Evolutionary conservation across 2,888 invertebrate species (phyloP), one percentile per base, ranked within the genome.

Genomic region (Lordiphosa fenestrarum): DNA sequence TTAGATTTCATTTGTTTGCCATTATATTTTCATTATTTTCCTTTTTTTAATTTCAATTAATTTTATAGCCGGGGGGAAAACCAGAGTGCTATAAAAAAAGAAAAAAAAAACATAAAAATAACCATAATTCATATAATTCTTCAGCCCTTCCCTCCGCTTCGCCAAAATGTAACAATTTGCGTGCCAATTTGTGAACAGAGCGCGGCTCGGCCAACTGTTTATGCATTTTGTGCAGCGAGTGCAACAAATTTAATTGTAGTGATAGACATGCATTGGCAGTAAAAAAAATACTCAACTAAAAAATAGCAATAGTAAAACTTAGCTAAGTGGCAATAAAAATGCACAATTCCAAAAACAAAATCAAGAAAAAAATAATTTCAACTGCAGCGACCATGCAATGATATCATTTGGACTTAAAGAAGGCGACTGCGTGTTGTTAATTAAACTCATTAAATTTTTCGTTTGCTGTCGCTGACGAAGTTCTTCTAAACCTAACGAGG

Each of bases 161-260:
- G 9, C 30, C 30, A 30, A 30, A 30, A 30, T 47, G 44, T 64
- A 61, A 73, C 81, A 62, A 83, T 83, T 83, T 84, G 83, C 85
- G 83, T 84, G 85, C 66, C 84, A 84, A 81, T 62, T 73, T 66
- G 74, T 63, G 59, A 73, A 66, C 69, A 71, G 61, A 65, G 56
- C 54, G 57, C 63, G 62, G 63, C 57, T 53, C 44, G 38, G 50
- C 50, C 57, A 63, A 73, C 82, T 81, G 67, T 77, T 85, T 81
- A 77, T 84, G 77, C 75, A 81, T 75, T 73, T 76, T 85, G 85
- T 84, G 84, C 85, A 84, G 73, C 81, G 85, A 84, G 63, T 84
- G 84, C 85, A 84, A 81, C 85, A 81, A 84, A 77, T 77, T 83
- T 75, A 83, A 85, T 83, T 85, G 85, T 71, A 55, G 60, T 74